Evolutionary conservation across 1,140 invertebrate genomes (phyloP), one percentile per base, ranked within the genome.

Genomic region (Paramacrobiotus metropolitanus): DNA sequence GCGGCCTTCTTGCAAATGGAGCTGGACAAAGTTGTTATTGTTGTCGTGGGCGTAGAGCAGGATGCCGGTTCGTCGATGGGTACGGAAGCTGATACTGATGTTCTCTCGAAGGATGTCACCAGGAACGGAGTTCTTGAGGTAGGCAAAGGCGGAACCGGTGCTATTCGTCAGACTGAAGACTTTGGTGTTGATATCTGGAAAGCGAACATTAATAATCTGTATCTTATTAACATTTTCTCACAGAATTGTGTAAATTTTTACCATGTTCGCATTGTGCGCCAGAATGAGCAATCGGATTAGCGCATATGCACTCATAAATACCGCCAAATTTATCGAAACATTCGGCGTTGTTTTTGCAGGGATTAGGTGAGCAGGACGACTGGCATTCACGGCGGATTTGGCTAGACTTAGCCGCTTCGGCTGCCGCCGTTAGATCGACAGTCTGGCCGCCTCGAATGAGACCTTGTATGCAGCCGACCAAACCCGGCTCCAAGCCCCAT

Each of bases 301-400:
- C 48, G 24, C 48, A 55, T 4, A 55, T 20, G 48, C 48, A 55
- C 28, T 55, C 48, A 24, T 20, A 55, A 24, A 9, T 9, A 24
- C 48, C 48, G n/a, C n/a, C n/a, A 28, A 55, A 55, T 24, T 55
- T 55, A 24, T 55, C 48, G 48, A 55, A 55, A 55, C 48, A 55
- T 55, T 55, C 48, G 15, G 48, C 48, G 28, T 24, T 24, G 24
- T 55, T 55, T 15, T 20, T 4, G 24, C 48, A 55, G 24, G 48
- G 48, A 24, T 55, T 55, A 24, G 48, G 48, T 24, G 48, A 20
- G 24, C 48, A 55, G 15, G 48, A 55, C 4, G 48, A 55, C 15
- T 55, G 48, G 48, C 48, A 55, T 20, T 24, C 48, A 20, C 48
- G 48, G 15, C 48, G 48, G 48, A 55, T 55, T 15, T 55, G 15